Base-by-base conservation (phyloP, 2,888 invertebrate species). In the Pandemis heparana region DNA sequence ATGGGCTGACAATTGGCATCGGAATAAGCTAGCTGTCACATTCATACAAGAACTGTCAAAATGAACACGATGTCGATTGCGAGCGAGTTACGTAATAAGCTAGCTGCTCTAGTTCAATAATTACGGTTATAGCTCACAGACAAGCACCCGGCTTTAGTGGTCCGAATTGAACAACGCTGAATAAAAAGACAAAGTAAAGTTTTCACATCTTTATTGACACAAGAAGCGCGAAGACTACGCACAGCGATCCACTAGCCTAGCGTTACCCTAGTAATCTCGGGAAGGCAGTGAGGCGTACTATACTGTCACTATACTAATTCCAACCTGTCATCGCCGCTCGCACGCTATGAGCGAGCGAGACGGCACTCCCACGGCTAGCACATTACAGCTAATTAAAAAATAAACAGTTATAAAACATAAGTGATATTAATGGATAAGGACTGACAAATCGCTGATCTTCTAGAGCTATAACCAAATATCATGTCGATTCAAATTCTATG, bases 131-230 rank as follows among this genome's bases (percentile, higher is more conserved):
- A 32, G 23, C 23, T 32, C 23, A 4, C 23, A 32, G 23, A 1
- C 2, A 4, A 32, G 1, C 48, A 48, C 48, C 23, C 14, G 14
- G 14, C 12, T 67, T 39, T n/a, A n/a, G n/a, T n/a, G n/a, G n/a
- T n/a, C n/a, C n/a, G 53, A 16, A 76, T 12, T 1, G 46, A 12
- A 12, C 10, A 12, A 12, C 10, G 12, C 5, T 14, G 77, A 71
- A 75, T 32, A 70, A 77, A 76, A 62, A 79, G 79, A 74, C 70
- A 77, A 82, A 79, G 78, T 62, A 65, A 67, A 76, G 79, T 89
- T 90, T 90, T 84, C 89, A 91, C 87, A 89, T 90, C 80, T 92
- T 92, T 93, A 92, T 89, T 92, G 92, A 92, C 91, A 92, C 91
- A 90, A 89, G 87, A 92, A 93, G 92, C 92, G 85, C 89, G 82